phyloP scores from a whole-genome alignment of 1,140 invertebrate genomes.

The Atta texana region DNA sequence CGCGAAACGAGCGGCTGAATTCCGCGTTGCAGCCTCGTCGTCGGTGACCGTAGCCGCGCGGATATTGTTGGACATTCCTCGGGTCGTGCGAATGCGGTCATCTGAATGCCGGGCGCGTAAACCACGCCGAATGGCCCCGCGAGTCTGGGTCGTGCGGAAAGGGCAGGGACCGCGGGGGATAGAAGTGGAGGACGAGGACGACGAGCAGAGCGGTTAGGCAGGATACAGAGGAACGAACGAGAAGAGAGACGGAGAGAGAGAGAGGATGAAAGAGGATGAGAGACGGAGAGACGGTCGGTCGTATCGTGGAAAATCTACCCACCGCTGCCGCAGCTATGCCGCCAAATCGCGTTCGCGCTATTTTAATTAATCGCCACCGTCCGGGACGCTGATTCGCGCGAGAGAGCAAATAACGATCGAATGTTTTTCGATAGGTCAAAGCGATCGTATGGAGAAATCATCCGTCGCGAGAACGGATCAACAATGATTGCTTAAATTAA shows the following conservation, averaged over 20 bases:
- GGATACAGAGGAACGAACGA: conserved; percentile 63
- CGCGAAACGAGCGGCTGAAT: conserved; percentile 81
- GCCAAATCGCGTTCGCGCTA: conserved; percentile 82
- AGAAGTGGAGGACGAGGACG: conserved; percentile 53
- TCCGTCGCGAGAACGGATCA: neutral
- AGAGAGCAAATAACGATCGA: conserved; percentile 36
- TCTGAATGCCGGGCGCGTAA: conserved; percentile 85
- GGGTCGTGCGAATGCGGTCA: conserved; percentile 85
- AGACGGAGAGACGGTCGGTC: conserved; percentile 49
- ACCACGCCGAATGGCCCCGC: conserved; percentile 84
- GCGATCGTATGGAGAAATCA: conserved; percentile 18
- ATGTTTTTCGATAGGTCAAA: conserved; percentile 24
- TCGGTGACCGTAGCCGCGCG: conserved; percentile 80
- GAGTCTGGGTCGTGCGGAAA: conserved; percentile 78
- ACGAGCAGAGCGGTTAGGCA: conserved; percentile 58
- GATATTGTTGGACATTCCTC: conserved; percentile 86
- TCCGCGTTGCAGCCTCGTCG: conserved; percentile 81
- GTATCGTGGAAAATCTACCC: conserved; percentile 80
- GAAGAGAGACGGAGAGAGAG: conserved; percentile 12
- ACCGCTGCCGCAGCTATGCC: conserved; percentile 80
- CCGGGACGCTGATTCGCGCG: conserved; percentile 33
- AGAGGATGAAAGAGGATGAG: conserved; percentile 16
- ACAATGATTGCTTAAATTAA: conserved; percentile 35
- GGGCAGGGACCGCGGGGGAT: conserved; percentile 53
- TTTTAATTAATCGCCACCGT: conserved; percentile 84